Evolutionary conservation across 2,113 vertebrate species (phyloP).

Genomic region (Phocoena phocoena): DNA sequence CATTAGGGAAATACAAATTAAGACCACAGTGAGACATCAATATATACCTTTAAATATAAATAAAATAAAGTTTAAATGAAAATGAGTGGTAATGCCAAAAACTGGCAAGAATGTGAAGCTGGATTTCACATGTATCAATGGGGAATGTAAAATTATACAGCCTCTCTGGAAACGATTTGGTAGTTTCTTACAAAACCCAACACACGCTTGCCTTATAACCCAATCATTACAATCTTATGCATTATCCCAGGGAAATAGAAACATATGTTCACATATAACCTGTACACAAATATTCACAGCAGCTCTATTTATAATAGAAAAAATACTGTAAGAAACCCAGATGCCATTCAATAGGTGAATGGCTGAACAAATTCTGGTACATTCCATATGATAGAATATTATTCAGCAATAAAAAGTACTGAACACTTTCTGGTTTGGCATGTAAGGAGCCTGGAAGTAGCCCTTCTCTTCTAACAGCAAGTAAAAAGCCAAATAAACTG

Average conservation of each 20-base stretch:
- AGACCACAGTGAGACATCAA: neutral
- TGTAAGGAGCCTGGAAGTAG: neutral
- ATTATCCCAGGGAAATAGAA: neutral
- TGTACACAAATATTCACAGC: neutral
- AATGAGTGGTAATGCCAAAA: neutral
- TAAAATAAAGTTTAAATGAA: neutral
- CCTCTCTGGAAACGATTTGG: neutral
- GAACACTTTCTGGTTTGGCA: neutral
- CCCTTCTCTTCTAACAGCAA: neutral
- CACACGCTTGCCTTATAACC: neutral
- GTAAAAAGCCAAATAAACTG: neutral
- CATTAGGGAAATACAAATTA: neutral
- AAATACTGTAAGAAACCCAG: neutral
- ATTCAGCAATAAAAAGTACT: neutral
- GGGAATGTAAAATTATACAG: neutral
- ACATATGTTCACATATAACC: neutral
- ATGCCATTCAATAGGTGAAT: too few relatives aligned
- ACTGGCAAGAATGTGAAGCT: neutral
- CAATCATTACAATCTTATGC: neutral
- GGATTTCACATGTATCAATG: neutral
- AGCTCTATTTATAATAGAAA: neutral
- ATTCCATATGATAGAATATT: neutral
- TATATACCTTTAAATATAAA: neutral
- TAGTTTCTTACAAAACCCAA: neutral
- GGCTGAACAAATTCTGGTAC: neutral